phyloP scores from a whole-genome alignment of 2,888 invertebrate genomes.

The Cerastis leucographa region DNA sequence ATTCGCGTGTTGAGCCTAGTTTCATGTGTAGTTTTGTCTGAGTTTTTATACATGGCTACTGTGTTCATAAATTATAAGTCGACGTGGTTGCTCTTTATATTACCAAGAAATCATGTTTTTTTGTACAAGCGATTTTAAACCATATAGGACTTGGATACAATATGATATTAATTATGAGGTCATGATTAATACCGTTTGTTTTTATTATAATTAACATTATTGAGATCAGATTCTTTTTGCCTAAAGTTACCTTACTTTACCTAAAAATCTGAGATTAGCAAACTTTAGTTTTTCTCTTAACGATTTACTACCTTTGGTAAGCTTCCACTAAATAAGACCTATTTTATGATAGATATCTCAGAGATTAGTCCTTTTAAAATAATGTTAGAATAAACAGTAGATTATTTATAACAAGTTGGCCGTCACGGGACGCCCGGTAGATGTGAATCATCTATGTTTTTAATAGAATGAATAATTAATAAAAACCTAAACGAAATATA shows the following conservation, averaged over 20 bases:
- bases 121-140: not conserved
- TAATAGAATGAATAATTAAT: too few species aligned
- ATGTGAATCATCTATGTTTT: too few species aligned
- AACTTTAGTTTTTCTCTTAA: not conserved
- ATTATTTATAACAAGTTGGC: too few species aligned
- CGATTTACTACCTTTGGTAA: not conserved
- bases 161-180: not conserved
- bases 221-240: not conserved
- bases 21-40: not conserved
- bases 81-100: not conserved
- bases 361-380: not conserved
- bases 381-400: not conserved
- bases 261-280: not conserved
- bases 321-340: not conserved
- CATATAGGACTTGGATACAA: not conserved
- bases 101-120: not conserved
- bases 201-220: not conserved
- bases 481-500: too few species aligned
- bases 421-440: too few species aligned
- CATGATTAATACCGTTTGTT: conserved; percentile 2
- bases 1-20: not conserved
- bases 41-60: not conserved
- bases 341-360: not conserved
- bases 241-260: not conserved
- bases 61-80: not conserved